A percentile compares a stretch with the other conserved stretches of the same genome.
Conservation (phyloP, 2,888 invertebrate genomes). For the Habrosyne pyritoides region DNA sequence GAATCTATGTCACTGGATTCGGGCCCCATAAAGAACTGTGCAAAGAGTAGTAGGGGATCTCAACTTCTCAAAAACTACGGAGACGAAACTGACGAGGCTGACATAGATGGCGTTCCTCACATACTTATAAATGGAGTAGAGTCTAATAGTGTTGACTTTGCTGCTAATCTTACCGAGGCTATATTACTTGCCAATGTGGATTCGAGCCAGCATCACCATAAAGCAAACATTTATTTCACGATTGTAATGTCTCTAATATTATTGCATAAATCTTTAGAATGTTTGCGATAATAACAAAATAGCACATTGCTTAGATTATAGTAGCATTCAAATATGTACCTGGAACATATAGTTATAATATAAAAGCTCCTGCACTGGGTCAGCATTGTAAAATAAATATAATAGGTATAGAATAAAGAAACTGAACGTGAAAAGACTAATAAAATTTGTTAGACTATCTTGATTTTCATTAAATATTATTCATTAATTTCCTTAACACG, state of each 20-base stretch:
- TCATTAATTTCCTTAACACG: too few species aligned
- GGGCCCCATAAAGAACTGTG: slow-evolving; percentile 49
- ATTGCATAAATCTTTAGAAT: neutral
- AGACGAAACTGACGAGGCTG: slow-evolving; percentile 38
- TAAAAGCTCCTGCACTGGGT: too few species aligned
- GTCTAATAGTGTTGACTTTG: slow-evolving; percentile 32
- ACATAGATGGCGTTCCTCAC: slow-evolving; percentile 43
- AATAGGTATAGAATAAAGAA: too few species aligned
- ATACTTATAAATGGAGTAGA: slow-evolving; percentile 47
- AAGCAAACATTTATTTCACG: neutral
- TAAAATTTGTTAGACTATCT: too few species aligned
- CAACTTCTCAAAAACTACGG: slow-evolving; percentile 46
- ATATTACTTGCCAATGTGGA: neutral
- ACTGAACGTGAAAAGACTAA: too few species aligned
- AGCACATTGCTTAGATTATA: too few species aligned
- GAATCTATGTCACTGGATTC: slow-evolving; percentile 34
- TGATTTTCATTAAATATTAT: too few species aligned
- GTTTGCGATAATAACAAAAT: neutral
- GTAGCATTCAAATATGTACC: too few species aligned
- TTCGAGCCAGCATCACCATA: neutral
- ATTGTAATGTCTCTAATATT: neutral
- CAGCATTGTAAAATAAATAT: too few species aligned
- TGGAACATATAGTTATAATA: too few species aligned
- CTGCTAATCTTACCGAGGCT: slow-evolving; percentile 30
- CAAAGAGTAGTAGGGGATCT: slow-evolving; percentile 41